Evolutionary conservation across 2,113 vertebrate genomes (phyloP), one percentile per base, ranked within the genome.

Genomic region (Heteronetta atricapilla): DNA sequence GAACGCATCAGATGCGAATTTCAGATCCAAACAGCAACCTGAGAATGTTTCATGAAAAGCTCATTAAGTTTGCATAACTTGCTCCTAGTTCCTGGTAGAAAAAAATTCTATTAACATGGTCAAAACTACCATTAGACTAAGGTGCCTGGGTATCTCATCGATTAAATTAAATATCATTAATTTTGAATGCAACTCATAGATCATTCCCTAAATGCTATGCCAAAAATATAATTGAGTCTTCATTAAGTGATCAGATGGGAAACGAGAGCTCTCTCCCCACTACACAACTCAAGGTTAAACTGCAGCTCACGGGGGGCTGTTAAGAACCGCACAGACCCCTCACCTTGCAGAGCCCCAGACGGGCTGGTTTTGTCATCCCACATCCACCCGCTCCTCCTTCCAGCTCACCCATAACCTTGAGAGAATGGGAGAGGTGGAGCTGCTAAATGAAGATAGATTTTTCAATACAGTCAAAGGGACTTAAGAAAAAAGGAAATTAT

Each of bases 121-220:
- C 67, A 91, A 77, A 94, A 89, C 56, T 64, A n/a, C 36, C 75
- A 64, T 53, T n/a, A 87, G 59, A 66, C 50, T 52, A 48, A 76
- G 81, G 66, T 93, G 66, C 25, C 86, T 77, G 77, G 53, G 86
- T 88, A 84, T 21, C 84, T 78, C 90, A 84, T 78, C 2, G 4
- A 96, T 93, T 96, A 91, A 92, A 94, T 95, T 86, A 90, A 92
- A 76, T 72, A 81, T 21, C 89, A 93, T 96, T 94, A 97, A 94
- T 92, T 95, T 76, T 92, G 81, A 38, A 90, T 82, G 73, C 77
- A 89, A 82, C 55, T 86, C 74, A 5, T 94, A 82, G 50, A 95
- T 94, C 93, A 91, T 70, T 88, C 89, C 44, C 91, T 90, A 90
- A 96, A 89, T 50, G 31, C 77, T 90, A 69, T 16, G 90, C 83